Evolutionary conservation across 2,888 invertebrate species (phyloP).

Genomic region (Suillia variegata): DNA sequence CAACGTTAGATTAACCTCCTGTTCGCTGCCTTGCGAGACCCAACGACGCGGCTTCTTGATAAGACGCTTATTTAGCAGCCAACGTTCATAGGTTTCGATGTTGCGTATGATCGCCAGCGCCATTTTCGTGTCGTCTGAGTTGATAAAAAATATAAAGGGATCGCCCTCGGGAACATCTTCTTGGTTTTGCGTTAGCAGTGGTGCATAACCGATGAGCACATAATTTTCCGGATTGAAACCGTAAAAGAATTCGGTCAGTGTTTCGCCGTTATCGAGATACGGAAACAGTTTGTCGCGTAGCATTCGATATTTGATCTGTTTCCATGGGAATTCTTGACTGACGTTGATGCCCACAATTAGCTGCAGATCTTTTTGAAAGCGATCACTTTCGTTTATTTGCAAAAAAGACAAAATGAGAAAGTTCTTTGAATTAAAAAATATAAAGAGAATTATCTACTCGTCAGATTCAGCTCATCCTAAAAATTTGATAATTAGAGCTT

Average conservation of each 20-base stretch:
- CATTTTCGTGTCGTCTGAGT: slow-evolving; percentile 58
- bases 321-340: slow-evolving; percentile 77
- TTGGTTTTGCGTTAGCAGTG: slow-evolving; percentile 64
- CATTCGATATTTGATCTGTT: slow-evolving; percentile 66
- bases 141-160: slow-evolving; percentile 73
- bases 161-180: slow-evolving; percentile 66
- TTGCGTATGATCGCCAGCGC: slow-evolving; percentile 64
- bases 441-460: not conserved
- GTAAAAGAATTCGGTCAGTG: slow-evolving; percentile 59
- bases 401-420: not conserved
- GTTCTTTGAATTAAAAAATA: not conserved
- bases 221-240: slow-evolving; percentile 59
- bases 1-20: slow-evolving; percentile 66
- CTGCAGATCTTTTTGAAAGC: slow-evolving; percentile 61
- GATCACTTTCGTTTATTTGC: slow-evolving; percentile 23
- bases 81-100: slow-evolving; percentile 62
- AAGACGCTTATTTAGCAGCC: slow-evolving; percentile 65
- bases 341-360: slow-evolving; percentile 72
- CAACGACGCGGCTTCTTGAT: slow-evolving; percentile 66
- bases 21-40: slow-evolving; percentile 70
- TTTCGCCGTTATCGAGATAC: slow-evolving; percentile 62
- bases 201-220: slow-evolving; percentile 70
- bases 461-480: no score
- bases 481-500: no score
- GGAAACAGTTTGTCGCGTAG: slow-evolving; percentile 67